These are phyloP conservation scores for Polylopha cassiicola DNA, from an alignment of 2,888 invertebrate genomes.

Conservation along the genomic window DNA sequence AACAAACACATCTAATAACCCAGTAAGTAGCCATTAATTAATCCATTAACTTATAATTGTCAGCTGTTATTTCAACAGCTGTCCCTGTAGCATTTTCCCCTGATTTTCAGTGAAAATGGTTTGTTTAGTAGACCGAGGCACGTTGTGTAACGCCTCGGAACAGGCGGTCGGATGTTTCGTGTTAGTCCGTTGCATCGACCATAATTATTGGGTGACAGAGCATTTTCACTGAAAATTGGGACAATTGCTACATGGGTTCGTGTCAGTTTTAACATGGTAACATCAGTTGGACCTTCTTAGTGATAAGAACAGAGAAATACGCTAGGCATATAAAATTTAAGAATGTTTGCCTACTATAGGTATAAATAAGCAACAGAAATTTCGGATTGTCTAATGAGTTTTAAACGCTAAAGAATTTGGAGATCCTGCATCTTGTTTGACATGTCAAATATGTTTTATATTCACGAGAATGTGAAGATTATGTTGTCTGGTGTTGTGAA, in stretches of 20 bases:
- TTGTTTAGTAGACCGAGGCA: slow-evolving; percentile 2
- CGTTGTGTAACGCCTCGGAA: slow-evolving; percentile 5
- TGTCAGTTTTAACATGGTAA: slow-evolving; percentile 16
- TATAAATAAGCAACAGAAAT: slow-evolving; percentile 17
- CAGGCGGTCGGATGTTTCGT: slow-evolving; percentile 6
- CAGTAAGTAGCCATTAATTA: not conserved
- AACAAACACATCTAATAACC: too few species aligned
- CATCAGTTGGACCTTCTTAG: slow-evolving; percentile 16
- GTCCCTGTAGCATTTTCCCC: too few species aligned
- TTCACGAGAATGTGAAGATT: too few species aligned
- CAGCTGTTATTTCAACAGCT: too few species aligned
- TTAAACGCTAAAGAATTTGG: not conserved
- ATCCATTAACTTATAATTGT: not conserved
- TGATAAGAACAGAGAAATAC: slow-evolving; percentile 19
- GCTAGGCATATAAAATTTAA: slow-evolving; percentile 20
- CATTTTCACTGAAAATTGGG: slow-evolving; percentile 8
- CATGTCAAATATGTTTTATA: too few species aligned
- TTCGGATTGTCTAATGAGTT: not conserved
- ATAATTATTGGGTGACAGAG: slow-evolving; percentile 14
- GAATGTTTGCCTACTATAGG: slow-evolving; percentile 19
- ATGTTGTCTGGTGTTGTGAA: too few species aligned
- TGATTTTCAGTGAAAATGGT: not conserved
- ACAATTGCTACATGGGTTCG: too few species aligned
- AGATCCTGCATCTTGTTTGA: too few species aligned
- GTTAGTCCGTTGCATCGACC: not conserved